A percentile compares a stretch with the other conserved stretches of the same genome.
phyloP scores from a whole-genome alignment of 2,797 vertebrate species.

The Silurus aristotelis region DNA sequence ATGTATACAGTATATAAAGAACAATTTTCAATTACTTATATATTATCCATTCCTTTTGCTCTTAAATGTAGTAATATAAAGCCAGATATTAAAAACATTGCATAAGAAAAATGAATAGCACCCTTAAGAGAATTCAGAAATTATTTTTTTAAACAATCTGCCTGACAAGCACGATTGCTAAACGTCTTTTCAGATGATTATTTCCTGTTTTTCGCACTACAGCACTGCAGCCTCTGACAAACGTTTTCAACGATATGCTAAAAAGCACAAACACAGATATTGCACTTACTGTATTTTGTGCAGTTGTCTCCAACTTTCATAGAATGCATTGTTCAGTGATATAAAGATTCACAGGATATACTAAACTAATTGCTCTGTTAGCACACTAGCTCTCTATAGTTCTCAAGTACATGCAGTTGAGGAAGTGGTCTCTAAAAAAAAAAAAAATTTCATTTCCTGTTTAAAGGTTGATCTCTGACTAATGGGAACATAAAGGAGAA shows the following conservation, averaged over 20 bases:
- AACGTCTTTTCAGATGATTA: conserved; percentile 21
- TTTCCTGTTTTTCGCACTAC: conserved; percentile 53
- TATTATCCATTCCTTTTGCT: not conserved
- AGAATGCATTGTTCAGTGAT: conserved; percentile 53
- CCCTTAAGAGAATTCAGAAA: not conserved
- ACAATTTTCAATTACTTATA: not conserved
- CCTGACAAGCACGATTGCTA: conserved; percentile 1
- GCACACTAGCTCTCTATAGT: conserved; percentile 58
- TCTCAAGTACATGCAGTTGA: conserved; percentile 85
- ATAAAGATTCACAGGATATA: conserved; percentile 48
- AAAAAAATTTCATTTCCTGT: conserved; percentile 80
- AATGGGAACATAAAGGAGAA: conserved; percentile 60
- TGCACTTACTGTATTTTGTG: conserved; percentile 48
- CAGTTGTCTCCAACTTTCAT: conserved; percentile 41
- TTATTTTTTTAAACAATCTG: not conserved
- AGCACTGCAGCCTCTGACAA: conserved; percentile 10
- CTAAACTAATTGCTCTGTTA: conserved; percentile 37
- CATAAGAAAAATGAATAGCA: not conserved
- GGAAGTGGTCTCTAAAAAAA: conserved; percentile 81
- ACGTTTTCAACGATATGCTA: not conserved
- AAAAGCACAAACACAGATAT: conserved; percentile 1
- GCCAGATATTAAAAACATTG: conserved; percentile 17
- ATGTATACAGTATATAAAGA: too few species aligned
- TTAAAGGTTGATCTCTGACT: conserved; percentile 68
- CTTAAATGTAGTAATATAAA: not conserved